These are phyloP conservation scores for Neosalanx taihuensis DNA, from an alignment of 2,797 vertebrate species.

Conservation along the genomic window DNA sequence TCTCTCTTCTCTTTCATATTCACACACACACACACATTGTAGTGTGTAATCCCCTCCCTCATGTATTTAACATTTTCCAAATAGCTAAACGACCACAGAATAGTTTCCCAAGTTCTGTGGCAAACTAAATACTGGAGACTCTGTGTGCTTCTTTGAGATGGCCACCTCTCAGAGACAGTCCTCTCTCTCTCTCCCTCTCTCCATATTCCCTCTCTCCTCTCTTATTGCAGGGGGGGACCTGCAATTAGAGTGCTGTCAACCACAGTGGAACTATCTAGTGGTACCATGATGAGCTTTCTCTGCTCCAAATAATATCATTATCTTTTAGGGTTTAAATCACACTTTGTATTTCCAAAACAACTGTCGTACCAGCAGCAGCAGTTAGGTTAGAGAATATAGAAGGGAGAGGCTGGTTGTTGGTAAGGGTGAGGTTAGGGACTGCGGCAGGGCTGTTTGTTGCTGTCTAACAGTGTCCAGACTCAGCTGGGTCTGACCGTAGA, in stretches of 20 bases:
- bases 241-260: slow-evolving; percentile 46
- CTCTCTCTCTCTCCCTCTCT: not conserved
- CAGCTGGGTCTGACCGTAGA: no score
- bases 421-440: not conserved
- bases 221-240: slow-evolving; percentile 37
- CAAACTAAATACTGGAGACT: slow-evolving; percentile 58
- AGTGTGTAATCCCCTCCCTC: slow-evolving; percentile 60
- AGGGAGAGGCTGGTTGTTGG: not conserved
- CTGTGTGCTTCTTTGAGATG: slow-evolving; percentile 43
- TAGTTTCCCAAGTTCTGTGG: slow-evolving; percentile 76
- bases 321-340: slow-evolving; percentile 30
- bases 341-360: slow-evolving; percentile 12
- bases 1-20: slow-evolving; percentile 2
- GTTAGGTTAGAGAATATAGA: slow-evolving; percentile 14
- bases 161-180: slow-evolving; percentile 36
- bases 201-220: slow-evolving; percentile 28
- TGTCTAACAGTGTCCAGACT: not conserved
- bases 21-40: slow-evolving; percentile 30
- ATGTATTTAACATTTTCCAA: slow-evolving; percentile 72
- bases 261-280: slow-evolving; percentile 39
- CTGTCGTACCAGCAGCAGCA: slow-evolving; percentile 1
- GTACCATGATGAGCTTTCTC: slow-evolving; percentile 34
- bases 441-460: not conserved
- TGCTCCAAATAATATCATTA: slow-evolving; percentile 34
- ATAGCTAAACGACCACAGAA: slow-evolving; percentile 76